These are phyloP conservation scores for Andrena chrysosceles DNA, from an alignment of 2,888 invertebrate species.

Conservation along the genomic window DNA sequence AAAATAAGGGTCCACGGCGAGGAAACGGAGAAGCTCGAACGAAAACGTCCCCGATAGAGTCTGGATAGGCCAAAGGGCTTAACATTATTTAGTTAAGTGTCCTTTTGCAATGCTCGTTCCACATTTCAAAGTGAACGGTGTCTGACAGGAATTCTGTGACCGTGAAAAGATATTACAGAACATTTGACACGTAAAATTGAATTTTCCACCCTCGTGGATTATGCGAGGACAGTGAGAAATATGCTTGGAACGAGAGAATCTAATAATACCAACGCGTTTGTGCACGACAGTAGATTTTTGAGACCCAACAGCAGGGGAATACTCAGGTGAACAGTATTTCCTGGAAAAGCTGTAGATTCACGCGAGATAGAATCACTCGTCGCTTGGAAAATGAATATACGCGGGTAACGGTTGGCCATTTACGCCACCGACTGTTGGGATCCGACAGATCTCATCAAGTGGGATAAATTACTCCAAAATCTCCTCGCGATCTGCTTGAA, in stretches of 20 bases:
- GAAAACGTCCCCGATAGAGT: too few species aligned
- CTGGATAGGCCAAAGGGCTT: too few species aligned
- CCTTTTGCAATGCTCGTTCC: too few species aligned
- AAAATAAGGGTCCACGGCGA: too few species aligned
- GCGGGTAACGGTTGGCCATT: slow-evolving; percentile 17
- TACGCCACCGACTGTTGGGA: slow-evolving; percentile 11
- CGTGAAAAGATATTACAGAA: slow-evolving; percentile 1
- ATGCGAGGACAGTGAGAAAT: not conserved
- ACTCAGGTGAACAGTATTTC: too few species aligned
- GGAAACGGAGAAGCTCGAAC: too few species aligned
- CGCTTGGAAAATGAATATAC: slow-evolving; percentile 2
- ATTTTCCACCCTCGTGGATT: not conserved
- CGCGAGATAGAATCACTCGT: not conserved
- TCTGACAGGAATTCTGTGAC: too few species aligned
- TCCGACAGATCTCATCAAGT: slow-evolving; percentile 35
- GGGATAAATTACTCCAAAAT: slow-evolving; percentile 44
- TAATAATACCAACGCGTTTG: not conserved
- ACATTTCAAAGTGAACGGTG: too few species aligned
- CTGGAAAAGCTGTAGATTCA: not conserved
- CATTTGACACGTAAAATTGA: not conserved
- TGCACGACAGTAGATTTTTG: not conserved
- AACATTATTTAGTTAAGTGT: too few species aligned
- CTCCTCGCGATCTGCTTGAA: slow-evolving; percentile 36
- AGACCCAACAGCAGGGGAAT: not conserved
- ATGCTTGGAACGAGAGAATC: not conserved